Base-by-base conservation (phyloP, 2,888 invertebrate species). In the Euproctis similis region DNA sequence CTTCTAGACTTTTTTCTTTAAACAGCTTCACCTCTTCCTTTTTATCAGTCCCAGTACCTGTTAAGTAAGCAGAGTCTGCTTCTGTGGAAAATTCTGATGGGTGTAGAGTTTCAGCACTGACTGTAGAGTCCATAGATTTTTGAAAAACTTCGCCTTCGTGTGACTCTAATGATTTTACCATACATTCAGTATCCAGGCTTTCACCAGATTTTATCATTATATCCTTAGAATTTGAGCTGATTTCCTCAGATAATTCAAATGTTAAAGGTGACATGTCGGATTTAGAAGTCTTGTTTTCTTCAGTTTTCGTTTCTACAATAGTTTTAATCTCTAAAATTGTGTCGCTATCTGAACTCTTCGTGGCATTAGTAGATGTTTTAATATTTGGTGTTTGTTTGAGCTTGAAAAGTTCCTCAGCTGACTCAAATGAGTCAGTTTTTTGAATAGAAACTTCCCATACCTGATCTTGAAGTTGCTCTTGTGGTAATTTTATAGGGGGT, bases 1-100 rank as follows among this genome's bases (percentile, higher is more conserved):
- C 91, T 81, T 91, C 91, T 27, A 80, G 57, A 44, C 82, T 85
- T 62, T 84, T 85, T 59, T 85, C 85, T 63, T 82, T 85, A 3
- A 74, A 52, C 31, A 84, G 55, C 53, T 75, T 82, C 8, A 73
- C 55, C 62, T 82, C 82, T 47, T 78, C 86, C 56, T 64, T 74
- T 58, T 63, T 76, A 28, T 71, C 78, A 53, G 34, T 34, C n/a
- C 73, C 82, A 8, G 80, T 80, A 28, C 76, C 81, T 17, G 85
- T 85, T 25, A 81, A 57, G 43, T 77, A 82, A 27, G 85, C 85
- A 17, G 85, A 85, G 46, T 86, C 85, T 36, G 81, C 84, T 62
- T 85, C 85, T 4, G 75, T 82, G 3, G 85, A 85, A 52, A 85
- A 81, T 35, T 85, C 85, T 9, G 85, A 85, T 1, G 84, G 74